Percentiles rank a stretch among this genome's conserved stretches.
These are phyloP conservation scores for Andrena hattorfiana DNA, from an alignment of 2,888 invertebrate species.

Conservation along the genomic window DNA sequence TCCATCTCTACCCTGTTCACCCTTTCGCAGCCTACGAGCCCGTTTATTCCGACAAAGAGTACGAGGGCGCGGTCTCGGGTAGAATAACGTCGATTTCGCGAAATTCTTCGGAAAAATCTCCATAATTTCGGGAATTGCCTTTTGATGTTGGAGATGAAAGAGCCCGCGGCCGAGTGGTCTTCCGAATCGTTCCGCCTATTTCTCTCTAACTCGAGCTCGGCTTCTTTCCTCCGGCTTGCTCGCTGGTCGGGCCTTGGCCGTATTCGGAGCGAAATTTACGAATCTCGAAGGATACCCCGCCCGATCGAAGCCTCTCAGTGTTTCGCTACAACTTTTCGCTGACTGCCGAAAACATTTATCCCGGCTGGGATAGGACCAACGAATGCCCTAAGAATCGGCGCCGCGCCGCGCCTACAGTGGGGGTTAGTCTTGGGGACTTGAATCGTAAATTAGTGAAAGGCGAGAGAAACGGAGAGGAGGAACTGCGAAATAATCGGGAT, in stretches of 20 bases:
- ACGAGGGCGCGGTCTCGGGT: constrained; percentile 34
- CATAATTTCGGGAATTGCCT: constrained; percentile 84
- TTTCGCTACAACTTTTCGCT: not conserved
- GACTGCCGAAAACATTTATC: not conserved
- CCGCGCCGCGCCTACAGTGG: too few relatives aligned
- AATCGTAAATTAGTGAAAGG: too few relatives aligned
- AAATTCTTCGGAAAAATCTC: constrained; percentile 81
- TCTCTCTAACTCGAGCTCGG: constrained; percentile 41
- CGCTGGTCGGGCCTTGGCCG: not conserved
- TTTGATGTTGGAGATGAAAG: constrained; percentile 84
- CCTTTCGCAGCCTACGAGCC: constrained; percentile 29
- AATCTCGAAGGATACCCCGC: not conserved
- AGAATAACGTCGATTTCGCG: constrained; percentile 74
- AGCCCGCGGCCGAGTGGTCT: constrained; percentile 68
- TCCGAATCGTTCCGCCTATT: constrained; percentile 40
- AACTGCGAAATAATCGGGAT: constrained; percentile 38
- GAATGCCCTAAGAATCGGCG: not conserved
- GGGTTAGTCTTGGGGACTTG: too few relatives aligned
- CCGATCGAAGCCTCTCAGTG: not conserved
- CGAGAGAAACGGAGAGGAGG: not conserved
- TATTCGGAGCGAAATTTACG: constrained; percentile 1
- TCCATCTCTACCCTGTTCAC: constrained; percentile 8
- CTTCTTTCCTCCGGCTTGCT: not conserved
- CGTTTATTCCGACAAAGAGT: constrained; percentile 68
- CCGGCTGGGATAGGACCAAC: too few relatives aligned